Evolutionary conservation across 2,113 vertebrate genomes (phyloP).

Genomic region (Cyanistes caeruleus): DNA sequence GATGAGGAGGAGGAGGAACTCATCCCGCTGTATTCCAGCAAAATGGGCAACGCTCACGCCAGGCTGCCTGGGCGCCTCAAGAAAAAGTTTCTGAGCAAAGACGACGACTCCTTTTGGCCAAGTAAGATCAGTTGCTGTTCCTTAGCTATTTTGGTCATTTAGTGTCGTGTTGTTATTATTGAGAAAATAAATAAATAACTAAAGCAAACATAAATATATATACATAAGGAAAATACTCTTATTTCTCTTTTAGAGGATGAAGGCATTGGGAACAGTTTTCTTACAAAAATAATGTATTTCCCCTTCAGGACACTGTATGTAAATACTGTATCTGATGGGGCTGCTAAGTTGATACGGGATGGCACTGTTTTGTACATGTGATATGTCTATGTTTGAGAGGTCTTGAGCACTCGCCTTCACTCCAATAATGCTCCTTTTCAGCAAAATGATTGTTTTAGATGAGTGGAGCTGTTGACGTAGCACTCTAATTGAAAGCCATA

Average conservation of each 20-base stretch:
- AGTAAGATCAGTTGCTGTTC: conserved; percentile 67
- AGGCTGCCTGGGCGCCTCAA: conserved; percentile 72
- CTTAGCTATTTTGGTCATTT: background rate
- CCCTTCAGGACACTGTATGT: background rate
- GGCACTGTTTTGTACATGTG: background rate
- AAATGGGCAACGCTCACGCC: conserved; percentile 80
- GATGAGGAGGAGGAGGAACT: conserved; percentile 77
- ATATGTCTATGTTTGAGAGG: background rate
- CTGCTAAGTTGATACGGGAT: background rate
- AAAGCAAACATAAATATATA: background rate
- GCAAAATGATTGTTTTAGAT: conserved; percentile 1
- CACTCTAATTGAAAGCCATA: background rate
- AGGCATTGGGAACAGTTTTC: background rate
- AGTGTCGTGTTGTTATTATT: background rate
- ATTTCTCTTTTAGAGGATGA: background rate
- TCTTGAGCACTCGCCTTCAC: background rate
- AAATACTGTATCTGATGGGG: background rate
- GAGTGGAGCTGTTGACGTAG: background rate
- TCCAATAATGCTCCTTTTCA: conserved; percentile 5
- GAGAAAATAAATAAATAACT: background rate
- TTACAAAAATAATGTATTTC: background rate
- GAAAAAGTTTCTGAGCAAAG: conserved; percentile 80
- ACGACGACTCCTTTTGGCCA: conserved; percentile 80
- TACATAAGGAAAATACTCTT: background rate
- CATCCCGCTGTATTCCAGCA: conserved; percentile 63